Conservation (phyloP, 2,113 vertebrate species). For the Mystacornis crossleyi region DNA sequence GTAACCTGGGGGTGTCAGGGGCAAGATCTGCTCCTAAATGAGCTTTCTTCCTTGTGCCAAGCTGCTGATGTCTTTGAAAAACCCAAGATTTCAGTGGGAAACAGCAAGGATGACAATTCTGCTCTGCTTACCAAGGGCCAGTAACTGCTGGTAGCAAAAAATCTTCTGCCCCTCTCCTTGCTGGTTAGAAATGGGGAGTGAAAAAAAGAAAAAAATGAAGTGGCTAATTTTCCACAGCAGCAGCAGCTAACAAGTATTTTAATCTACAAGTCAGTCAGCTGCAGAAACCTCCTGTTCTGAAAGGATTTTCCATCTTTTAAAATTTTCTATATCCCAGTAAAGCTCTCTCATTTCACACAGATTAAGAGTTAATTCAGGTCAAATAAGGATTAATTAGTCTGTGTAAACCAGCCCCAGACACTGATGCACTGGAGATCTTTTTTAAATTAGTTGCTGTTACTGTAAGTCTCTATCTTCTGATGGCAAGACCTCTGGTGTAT, state of each 20-base stretch:
- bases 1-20: neutral
- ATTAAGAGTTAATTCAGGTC: conserved; percentile 74
- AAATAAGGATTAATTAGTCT: conserved; percentile 77
- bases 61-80: neutral
- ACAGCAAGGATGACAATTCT: neutral
- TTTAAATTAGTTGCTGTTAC: conserved; percentile 68
- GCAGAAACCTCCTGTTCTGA: neutral
- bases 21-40: neutral
- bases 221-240: neutral
- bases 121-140: neutral
- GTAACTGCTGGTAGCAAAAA: conserved; percentile 5
- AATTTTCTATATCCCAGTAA: conserved; percentile 39
- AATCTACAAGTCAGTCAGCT: conserved; percentile 17
- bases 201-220: neutral
- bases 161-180: conserved; percentile 1
- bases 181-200: neutral
- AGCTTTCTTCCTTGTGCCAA: neutral
- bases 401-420: conserved; percentile 65
- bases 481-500: conserved; percentile 64
- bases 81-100: neutral
- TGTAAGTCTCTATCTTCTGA: conserved; percentile 61
- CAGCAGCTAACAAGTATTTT: conserved; percentile 6
- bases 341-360: conserved; percentile 69
- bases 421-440: conserved; percentile 44
- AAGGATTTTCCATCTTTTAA: conserved; percentile 28